Evolutionary conservation across 2,888 invertebrate species (phyloP).

Genomic region (Lepidocyrtoides sp.): DNA sequence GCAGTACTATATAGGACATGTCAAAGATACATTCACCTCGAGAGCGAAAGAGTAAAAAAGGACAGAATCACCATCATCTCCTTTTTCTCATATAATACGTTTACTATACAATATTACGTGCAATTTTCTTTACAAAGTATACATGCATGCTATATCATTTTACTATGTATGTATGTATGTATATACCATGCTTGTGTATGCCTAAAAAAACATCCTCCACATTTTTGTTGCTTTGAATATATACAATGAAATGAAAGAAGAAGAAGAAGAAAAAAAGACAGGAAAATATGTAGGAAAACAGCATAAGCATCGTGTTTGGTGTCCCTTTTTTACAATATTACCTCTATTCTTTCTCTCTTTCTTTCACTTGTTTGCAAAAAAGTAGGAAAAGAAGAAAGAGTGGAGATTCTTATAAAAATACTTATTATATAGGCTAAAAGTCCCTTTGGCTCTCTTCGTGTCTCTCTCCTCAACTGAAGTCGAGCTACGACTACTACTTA

Average conservation of each 20-base stretch:
- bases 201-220: background rate
- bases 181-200: too few species aligned
- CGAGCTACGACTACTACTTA: slow-evolving; percentile 42
- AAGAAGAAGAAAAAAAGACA: slow-evolving; percentile 12
- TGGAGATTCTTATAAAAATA: slow-evolving; percentile 52
- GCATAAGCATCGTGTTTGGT: slow-evolving; percentile 56
- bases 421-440: slow-evolving; percentile 57
- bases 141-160: background rate
- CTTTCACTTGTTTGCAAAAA: slow-evolving; percentile 9
- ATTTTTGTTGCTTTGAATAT: slow-evolving; percentile 29
- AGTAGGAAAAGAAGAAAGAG: background rate
- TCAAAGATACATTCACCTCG: slow-evolving; percentile 75
- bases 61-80: slow-evolving; percentile 31
- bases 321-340: slow-evolving; percentile 55
- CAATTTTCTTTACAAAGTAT: too few species aligned
- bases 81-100: background rate
- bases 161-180: too few species aligned
- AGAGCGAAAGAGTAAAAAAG: slow-evolving; percentile 2
- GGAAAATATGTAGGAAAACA: slow-evolving; percentile 36
- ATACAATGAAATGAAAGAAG: slow-evolving; percentile 39
- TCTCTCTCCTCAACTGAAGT: slow-evolving; percentile 48
- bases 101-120: background rate
- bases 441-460: slow-evolving; percentile 61
- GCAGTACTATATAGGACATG: slow-evolving; percentile 53
- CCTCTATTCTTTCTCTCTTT: slow-evolving; percentile 14